These are phyloP conservation scores for Cranoglanis bouderius DNA, from an alignment of 2,113 vertebrate species.

Conservation along the genomic window DNA sequence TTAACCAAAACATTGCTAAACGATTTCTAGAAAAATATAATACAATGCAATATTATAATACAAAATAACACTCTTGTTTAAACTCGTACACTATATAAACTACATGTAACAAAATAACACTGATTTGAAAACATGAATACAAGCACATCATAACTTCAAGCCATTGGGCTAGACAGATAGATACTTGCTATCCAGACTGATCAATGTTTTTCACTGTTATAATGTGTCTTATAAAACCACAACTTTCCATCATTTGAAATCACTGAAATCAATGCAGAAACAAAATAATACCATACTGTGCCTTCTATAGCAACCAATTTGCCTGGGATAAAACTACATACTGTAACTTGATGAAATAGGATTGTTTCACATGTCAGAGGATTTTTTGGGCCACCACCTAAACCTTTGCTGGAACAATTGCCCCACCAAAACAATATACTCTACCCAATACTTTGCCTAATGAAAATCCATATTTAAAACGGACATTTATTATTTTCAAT, in stretches of 20 bases:
- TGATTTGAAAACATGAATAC: neutral
- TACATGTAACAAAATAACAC: too few relatives aligned
- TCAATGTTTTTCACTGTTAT: neutral
- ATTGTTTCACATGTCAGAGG: neutral
- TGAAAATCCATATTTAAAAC: neutral
- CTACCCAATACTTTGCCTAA: neutral
- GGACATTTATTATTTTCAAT: neutral
- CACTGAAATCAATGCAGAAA: neutral
- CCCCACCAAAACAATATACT: neutral
- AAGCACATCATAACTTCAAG: too few relatives aligned
- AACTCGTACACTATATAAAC: neutral
- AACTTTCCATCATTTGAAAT: neutral
- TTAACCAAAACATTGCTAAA: neutral
- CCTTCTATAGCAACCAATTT: neutral
- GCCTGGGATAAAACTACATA: neutral
- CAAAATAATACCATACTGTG: neutral
- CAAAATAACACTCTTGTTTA: neutral
- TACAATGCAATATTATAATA: neutral
- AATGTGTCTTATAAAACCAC: neutral
- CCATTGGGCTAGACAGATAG: too few relatives aligned
- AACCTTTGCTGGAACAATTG: neutral
- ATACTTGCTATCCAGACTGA: too few relatives aligned
- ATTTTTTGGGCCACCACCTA: neutral
- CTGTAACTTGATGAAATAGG: neutral
- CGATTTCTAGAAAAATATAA: neutral